phyloP scores from a whole-genome alignment of 2,113 vertebrate species.

The Forbesichthys agassizii region DNA sequence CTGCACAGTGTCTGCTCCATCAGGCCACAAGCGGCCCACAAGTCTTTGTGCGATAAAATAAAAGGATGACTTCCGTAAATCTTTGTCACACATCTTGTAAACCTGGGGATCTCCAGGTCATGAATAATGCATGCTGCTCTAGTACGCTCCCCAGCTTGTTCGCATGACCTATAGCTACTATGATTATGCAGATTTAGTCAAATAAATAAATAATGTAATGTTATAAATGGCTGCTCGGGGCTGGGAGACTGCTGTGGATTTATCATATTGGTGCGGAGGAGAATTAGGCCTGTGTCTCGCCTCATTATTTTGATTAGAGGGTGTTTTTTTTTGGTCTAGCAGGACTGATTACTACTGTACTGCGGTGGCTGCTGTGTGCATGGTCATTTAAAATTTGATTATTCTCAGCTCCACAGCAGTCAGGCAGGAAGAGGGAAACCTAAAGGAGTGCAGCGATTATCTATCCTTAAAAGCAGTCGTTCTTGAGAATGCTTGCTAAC shows the following conservation, averaged over 20 bases:
- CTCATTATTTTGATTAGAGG: constrained; percentile 29
- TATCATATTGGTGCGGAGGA: constrained; percentile 61
- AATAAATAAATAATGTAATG: constrained; percentile 73
- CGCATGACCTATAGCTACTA: constrained; percentile 75
- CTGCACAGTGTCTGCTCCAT: constrained; percentile 63
- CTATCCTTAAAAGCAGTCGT: constrained; percentile 36
- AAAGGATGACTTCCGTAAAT: constrained; percentile 63
- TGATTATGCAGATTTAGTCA: constrained; percentile 71
- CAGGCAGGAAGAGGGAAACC: constrained; percentile 19
- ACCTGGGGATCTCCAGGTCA: constrained; percentile 61
- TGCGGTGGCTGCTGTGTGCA: constrained; percentile 63
- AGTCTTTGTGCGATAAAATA: constrained; percentile 67
- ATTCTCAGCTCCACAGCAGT: constrained; percentile 52
- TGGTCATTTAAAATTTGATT: constrained; percentile 77
- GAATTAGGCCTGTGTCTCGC: constrained; percentile 52
- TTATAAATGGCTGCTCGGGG: constrained; percentile 72
- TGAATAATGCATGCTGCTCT: constrained; percentile 70
- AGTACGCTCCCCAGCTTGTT: constrained; percentile 53
- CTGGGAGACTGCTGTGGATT: constrained; percentile 50
- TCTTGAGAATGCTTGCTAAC: not conserved
- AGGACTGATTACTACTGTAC: constrained; percentile 62
- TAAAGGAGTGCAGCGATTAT: constrained; percentile 60
- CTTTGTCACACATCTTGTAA: constrained; percentile 70
- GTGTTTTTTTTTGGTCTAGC: constrained; percentile 33
- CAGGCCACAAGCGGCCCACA: constrained; percentile 54